Evolutionary conservation across 2,113 vertebrate species (phyloP).

Genomic region (rat (Rattus norvegicus)): GRCr8 NC_086020.1:228636001-228636500

Average conservation of each 20-base stretch:
- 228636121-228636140: too few relatives aligned
- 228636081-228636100: not conserved
- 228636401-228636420: too few relatives aligned
- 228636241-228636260: not conserved
- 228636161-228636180: not conserved
- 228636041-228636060: not conserved
- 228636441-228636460: too few relatives aligned
- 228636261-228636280: not conserved
- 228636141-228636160: not conserved
- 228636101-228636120: not conserved
- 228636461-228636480: too few relatives aligned
- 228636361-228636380: too few relatives aligned
- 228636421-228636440: too few relatives aligned
- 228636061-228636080: conserved; percentile 3
- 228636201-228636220: not conserved
- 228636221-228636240: not conserved
- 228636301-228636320: too few relatives aligned
- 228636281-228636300: too few relatives aligned
- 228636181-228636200: not conserved
- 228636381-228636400: too few relatives aligned
- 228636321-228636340: too few relatives aligned
- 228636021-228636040: not conserved
- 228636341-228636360: too few relatives aligned
- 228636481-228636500: too few relatives aligned
- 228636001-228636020: not conserved